Base-by-base conservation (phyloP, 2,888 invertebrate species). In the Agriopis leucophaearia region DNA sequence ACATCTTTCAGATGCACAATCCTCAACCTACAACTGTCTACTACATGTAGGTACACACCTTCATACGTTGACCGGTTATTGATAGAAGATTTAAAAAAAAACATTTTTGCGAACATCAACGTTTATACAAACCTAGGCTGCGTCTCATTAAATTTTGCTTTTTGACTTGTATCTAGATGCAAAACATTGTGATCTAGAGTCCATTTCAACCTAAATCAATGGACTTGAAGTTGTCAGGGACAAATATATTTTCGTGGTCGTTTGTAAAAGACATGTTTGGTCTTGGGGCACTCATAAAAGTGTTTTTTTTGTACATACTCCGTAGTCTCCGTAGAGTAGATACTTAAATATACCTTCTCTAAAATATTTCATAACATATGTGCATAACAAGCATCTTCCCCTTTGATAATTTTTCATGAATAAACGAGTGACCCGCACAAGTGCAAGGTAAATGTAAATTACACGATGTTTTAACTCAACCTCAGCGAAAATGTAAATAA, bases 1-100 rank as follows among this genome's bases (percentile, higher is more conserved):
- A 83, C 88, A 85, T 87, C 88, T 87, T 81, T 86, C 86, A 87
- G 83, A 90, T 90, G 89, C 90, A 91, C 88, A 88, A 89, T 88
- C 87, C 83, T 85, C 89, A 85, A 85, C 86, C 86, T 87, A 89
- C 86, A 88, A 89, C 88, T 90, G 88, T 85, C 81, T 85, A 80
- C 72, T 76, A 79, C 75, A 81, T 80, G 73, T 80, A 68, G 55
- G 60, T 64, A 73, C 70, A 65, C 62, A 64, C 48, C 52, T 73
- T 75, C 74, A 72, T 74, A 76, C 77, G 74, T 81, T 80, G 80
- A 71, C 77, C 74, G 81, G 77, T 79, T 82, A 83, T 84, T 75
- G 77, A 81, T 81, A 77, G 71, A 65, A 74, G 77, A 79, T 81
- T 77, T 77, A 74, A 70, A 68, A 74, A 77, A 80, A 78, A 78